Percentiles rank a stretch among this genome's conserved stretches.
These are phyloP conservation scores for Empidonax alnorum DNA, from an alignment of 2,113 vertebrate genomes.

Conservation along the genomic window DNA sequence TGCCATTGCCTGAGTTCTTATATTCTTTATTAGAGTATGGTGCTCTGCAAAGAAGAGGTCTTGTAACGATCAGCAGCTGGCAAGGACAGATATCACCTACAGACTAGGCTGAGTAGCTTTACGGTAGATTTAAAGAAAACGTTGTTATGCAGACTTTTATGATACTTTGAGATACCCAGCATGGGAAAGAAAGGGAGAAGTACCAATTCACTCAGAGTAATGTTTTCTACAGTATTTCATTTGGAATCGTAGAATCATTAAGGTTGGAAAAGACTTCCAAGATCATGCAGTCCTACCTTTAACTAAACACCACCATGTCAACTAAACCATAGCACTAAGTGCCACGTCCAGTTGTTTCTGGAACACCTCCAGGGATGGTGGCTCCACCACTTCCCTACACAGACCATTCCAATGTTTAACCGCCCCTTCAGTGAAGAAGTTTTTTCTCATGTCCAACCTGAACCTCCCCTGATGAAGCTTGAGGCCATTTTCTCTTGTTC, in stretches of 20 bases:
- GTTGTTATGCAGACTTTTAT: neutral
- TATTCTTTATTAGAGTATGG: neutral
- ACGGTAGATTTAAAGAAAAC: neutral
- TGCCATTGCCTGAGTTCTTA: neutral
- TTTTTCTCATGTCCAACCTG: neutral
- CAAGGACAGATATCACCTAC: neutral
- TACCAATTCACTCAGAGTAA: neutral
- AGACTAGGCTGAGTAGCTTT: neutral
- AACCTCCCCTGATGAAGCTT: neutral
- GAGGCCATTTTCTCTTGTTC: neutral
- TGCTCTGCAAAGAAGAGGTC: neutral
- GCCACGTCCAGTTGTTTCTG: accelerated
- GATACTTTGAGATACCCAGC: neutral
- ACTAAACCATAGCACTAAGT: neutral
- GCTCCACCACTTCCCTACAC: neutral
- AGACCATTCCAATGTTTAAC: neutral
- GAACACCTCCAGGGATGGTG: neutral
- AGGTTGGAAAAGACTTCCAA: neutral
- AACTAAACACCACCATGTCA: neutral
- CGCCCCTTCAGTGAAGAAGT: neutral
- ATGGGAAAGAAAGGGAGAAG: neutral
- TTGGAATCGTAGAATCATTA: neutral
- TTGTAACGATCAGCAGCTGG: neutral
- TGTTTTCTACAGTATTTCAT: neutral
- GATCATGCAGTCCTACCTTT: neutral